Evolutionary conservation across 2,888 invertebrate genomes (phyloP), one percentile per base, ranked within the genome.

Genomic region (Ptychoptera albimana): DNA sequence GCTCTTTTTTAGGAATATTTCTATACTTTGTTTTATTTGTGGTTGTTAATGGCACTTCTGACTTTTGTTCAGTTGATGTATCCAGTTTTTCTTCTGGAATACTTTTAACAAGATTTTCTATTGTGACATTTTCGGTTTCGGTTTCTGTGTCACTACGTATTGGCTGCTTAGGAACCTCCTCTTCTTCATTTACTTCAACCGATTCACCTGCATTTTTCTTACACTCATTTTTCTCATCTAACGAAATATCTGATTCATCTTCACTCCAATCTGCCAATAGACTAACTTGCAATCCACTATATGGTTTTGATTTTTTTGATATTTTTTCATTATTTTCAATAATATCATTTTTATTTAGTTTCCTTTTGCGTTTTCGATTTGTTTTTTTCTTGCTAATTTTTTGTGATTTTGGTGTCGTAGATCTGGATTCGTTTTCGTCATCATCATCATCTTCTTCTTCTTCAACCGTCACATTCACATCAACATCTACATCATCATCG

Each of bases 191-290:
- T 40, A 32, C 31, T 14, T n/a, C 10, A 15, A 14, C n/a, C 8
- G 16, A 16, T 43, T 38, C 38, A 40, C 23, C 46, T n/a, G 38
- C 14, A 39, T 8, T 6, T 14, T 15, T 15, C 8, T 7, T 13
- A 8, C 31, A 31, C 31, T 32, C 31, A 32, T n/a, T 15, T n/a
- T 15, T 15, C 8, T 11, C 11, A 38, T 38, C 38, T 31, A 49
- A 43, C n/a, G 49, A 55, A 3, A 46, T 53, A 29, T 68, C 68
- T 35, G 69, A 68, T 13, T 70, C 71, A 47, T 71, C 76, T 52
- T 83, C 83, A 50, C 77, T 77, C 84, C 85, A 86, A 56, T 86
- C 85, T 1, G 82, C 82, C 46, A 85, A 61, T 37, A 85, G 66
- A 52, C 79, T 75, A 46, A 50, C 49, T 48, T 42, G 34, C 9